Evolutionary conservation across 2,113 vertebrate species (phyloP).

Genomic region (Odobenus rosmarus): DNA sequence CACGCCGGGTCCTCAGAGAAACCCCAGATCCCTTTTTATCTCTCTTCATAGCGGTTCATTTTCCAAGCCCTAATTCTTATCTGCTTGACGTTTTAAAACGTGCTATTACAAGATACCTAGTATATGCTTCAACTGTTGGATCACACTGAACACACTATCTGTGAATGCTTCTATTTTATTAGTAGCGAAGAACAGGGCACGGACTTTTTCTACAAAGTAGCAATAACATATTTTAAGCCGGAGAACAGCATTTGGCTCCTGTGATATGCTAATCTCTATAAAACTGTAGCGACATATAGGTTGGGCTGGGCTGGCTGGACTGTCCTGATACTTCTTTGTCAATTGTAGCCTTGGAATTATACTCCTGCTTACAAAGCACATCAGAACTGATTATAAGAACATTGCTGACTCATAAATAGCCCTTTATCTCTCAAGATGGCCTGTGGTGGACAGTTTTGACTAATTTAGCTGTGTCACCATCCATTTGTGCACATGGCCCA

Average conservation of each 20-base stretch:
- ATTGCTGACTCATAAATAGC: background rate
- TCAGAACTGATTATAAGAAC: constrained; percentile 14
- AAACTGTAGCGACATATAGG: background rate
- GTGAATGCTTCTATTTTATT: constrained; percentile 20
- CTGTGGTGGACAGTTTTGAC: constrained; percentile 7
- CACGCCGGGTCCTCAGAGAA: background rate
- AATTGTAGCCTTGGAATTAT: constrained; percentile 38
- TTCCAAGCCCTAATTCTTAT: constrained; percentile 15
- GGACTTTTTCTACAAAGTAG: background rate
- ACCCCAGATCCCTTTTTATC: background rate
- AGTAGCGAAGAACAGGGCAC: background rate
- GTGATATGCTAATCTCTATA: constrained; percentile 37
- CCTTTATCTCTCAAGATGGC: constrained; percentile 26
- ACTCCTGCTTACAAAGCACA: constrained; percentile 35
- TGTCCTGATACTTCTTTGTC: constrained; percentile 19
- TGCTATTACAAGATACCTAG: constrained; percentile 16
- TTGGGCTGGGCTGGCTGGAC: background rate
- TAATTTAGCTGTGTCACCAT: constrained; percentile 49
- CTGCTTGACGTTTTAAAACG: constrained; percentile 19
- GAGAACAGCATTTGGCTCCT: background rate
- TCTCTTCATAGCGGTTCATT: background rate
- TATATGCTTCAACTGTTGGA: constrained; percentile 25
- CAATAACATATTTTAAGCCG: background rate
- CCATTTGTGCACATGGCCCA: background rate
- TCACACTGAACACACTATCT: background rate